Percentiles rank a stretch among this genome's conserved stretches.
Conservation (phyloP, 2,888 invertebrate species). For the Nebria salina region DNA sequence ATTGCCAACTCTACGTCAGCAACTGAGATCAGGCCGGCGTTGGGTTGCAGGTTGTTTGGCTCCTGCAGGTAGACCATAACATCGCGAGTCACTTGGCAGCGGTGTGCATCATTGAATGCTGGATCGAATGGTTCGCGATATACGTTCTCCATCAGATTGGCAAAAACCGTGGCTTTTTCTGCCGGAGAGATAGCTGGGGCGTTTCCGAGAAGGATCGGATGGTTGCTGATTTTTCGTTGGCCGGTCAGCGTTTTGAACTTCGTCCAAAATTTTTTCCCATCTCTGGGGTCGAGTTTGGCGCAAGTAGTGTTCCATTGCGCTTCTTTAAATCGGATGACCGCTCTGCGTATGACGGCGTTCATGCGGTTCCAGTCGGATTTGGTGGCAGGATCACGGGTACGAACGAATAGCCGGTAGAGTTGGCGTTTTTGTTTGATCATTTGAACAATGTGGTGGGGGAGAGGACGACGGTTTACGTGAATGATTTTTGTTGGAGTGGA, state of each 20-base stretch:
- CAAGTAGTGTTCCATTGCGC: background rate
- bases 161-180: background rate
- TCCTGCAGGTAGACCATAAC: background rate
- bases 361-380: slow-evolving; percentile 3
- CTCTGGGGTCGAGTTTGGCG: background rate
- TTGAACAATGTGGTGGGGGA: background rate
- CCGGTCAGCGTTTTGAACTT: background rate
- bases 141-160: slow-evolving; percentile 4
- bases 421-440: slow-evolving; percentile 10
- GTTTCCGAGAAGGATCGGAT: background rate
- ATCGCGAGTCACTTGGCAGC: background rate
- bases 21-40: background rate
- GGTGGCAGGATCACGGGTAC: background rate
- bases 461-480: background rate
- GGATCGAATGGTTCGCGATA: slow-evolving; percentile 4
- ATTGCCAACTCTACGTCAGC: background rate
- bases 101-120: background rate
- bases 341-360: slow-evolving; percentile 8
- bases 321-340: background rate
- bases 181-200: background rate
- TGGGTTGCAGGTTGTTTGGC: background rate
- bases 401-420: background rate
- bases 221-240: background rate
- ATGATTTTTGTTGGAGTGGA: background rate
- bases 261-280: background rate